Evolutionary conservation across 2,888 invertebrate species (phyloP), one percentile per base, ranked within the genome.

Genomic region (Rhorus exstirpatorius): DNA sequence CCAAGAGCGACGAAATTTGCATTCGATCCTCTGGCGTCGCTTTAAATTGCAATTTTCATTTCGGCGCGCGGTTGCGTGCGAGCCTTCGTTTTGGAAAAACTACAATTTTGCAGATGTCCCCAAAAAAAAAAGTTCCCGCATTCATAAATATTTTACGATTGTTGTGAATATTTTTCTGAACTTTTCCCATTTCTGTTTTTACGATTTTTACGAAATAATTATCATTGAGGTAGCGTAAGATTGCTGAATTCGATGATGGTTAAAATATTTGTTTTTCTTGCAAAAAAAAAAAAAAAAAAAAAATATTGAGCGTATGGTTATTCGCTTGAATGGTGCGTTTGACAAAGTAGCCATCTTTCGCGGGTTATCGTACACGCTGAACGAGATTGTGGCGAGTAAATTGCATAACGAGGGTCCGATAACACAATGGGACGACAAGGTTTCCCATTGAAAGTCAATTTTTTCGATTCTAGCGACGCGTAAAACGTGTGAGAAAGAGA

Each of bases 391-490:
- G 1, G 38, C 38, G 38, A 49, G 55, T 21, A n/a, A 26, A 14
- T n/a, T 61, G 72, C 60, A 21, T 31, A 49, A 44, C 14, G n/a
- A n/a, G n/a, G n/a, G n/a, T n/a, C n/a, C n/a, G n/a, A n/a, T 49
- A 31, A 17, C 70, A 65, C 79, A 83, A 81, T 81, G 77, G 63
- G 51, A 58, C 76, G 72, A 65, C 51, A 83, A 83, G 70, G 79
- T 71, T 78, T 70, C 58, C 80, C 80, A 80, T 76, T 80, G 71
- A 76, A 71, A 71, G 75, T 76, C 60, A 38, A 53, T 68, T 65
- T 61, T 31, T 60, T 49, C 24, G 70, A 71, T 49, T 19, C 38
- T n/a, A 26, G 41, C 41, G 67, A 19, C 31, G 7, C 44, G 38
- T 51, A 14, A 14, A 49, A 44, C 44, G 38, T 38, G 38, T 10